These are phyloP conservation scores for Natator depressus DNA, from an alignment of 2,113 vertebrate species.

Conservation along the genomic window DNA sequence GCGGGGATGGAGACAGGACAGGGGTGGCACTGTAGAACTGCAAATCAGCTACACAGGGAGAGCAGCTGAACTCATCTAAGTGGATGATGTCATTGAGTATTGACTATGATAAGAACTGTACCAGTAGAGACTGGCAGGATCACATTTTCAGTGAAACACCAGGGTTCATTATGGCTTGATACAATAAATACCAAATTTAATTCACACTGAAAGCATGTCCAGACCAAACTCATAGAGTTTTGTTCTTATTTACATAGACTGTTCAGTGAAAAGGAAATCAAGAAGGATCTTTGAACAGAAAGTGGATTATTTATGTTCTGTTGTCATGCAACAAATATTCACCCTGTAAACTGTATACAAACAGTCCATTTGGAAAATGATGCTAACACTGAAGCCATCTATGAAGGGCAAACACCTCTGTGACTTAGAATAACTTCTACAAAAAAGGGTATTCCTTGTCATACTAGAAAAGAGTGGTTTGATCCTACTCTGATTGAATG, in stretches of 20 bases:
- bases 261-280: not conserved
- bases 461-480: not conserved
- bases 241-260: not conserved
- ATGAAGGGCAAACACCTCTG: not conserved
- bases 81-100: fast-evolving
- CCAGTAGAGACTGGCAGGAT: not conserved
- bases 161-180: not conserved
- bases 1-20: not conserved
- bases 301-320: not conserved
- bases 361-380: not conserved
- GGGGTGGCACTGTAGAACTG: not conserved
- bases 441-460: not conserved
- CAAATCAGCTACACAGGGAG: not conserved
- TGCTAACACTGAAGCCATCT: not conserved
- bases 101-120: not conserved
- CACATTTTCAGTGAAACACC: fast-evolving
- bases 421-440: not conserved
- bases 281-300: fast-evolving
- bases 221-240: not conserved
- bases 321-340: fast-evolving
- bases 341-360: not conserved
- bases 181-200: not conserved
- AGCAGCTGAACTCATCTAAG: not conserved
- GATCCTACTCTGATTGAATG: not conserved
- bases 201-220: fast-evolving